Percentiles rank a stretch among this genome's conserved stretches.
Conservation (phyloP, 2,888 invertebrate genomes). For the Macrosiphum euphorbiae region DNA sequence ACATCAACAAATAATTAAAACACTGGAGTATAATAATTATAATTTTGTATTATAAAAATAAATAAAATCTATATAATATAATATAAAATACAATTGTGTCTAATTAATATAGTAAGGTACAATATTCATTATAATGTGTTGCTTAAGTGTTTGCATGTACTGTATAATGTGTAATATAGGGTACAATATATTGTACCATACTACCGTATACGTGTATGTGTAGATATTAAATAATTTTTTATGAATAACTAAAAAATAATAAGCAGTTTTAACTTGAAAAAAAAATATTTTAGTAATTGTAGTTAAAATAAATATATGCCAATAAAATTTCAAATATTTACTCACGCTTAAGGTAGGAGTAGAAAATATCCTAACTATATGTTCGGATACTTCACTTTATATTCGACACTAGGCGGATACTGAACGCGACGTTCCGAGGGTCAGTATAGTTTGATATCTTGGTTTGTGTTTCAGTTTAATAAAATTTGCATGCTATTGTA, state of each 20-base stretch:
- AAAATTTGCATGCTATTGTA: slow-evolving; percentile 59
- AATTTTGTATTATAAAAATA: background rate
- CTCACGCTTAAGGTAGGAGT: slow-evolving; percentile 54
- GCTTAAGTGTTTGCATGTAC: background rate
- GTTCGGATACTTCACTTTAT: slow-evolving; percentile 36
- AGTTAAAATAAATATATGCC: background rate
- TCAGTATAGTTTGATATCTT: slow-evolving; percentile 56
- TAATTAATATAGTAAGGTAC: background rate
- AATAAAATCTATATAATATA: background rate
- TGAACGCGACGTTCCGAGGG: slow-evolving; percentile 39
- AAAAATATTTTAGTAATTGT: background rate
- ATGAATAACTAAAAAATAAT: background rate
- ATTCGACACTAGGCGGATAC: slow-evolving; percentile 55
- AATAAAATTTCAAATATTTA: background rate
- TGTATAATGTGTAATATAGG: background rate
- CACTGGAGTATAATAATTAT: background rate
- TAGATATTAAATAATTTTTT: background rate
- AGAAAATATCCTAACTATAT: slow-evolving; percentile 20
- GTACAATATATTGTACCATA: background rate
- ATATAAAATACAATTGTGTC: background rate
- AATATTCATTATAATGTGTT: background rate
- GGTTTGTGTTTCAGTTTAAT: slow-evolving; percentile 56
- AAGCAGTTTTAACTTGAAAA: background rate
- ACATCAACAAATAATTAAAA: background rate
- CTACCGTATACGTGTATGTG: background rate